A percentile compares a stretch with the other conserved stretches of the same genome.
These are phyloP conservation scores for Hipparchia sbordonii DNA, from an alignment of 2,888 invertebrate species.

Conservation along the genomic window DNA sequence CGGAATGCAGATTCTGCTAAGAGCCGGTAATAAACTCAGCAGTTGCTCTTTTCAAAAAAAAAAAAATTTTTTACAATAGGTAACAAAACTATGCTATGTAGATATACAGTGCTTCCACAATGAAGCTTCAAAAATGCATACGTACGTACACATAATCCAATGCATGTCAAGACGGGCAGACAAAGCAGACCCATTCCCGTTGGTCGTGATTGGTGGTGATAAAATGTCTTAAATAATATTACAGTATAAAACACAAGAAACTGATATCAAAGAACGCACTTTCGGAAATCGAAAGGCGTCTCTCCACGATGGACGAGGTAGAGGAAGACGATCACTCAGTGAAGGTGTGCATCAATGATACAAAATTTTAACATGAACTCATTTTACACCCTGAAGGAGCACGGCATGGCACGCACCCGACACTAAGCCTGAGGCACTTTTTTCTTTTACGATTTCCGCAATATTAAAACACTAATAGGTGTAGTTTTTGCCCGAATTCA, in stretches of 20 bases:
- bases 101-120: too few relatives aligned
- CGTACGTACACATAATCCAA: too few relatives aligned
- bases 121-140: too few relatives aligned
- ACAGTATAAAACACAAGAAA: constrained; percentile 86
- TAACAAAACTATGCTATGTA: too few relatives aligned
- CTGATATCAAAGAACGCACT: constrained; percentile 86
- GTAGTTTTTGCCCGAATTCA: too few relatives aligned
- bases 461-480: background rate
- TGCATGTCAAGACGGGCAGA: too few relatives aligned
- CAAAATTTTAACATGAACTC: constrained; percentile 70
- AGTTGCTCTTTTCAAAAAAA: too few relatives aligned
- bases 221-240: constrained; percentile 8
- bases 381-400: constrained; percentile 45
- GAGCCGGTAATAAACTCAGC: too few relatives aligned
- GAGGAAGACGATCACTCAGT: constrained; percentile 88
- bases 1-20: too few relatives aligned
- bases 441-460: constrained; percentile 22
- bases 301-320: constrained; percentile 94
- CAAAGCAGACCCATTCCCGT: too few relatives aligned
- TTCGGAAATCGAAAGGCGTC: constrained; percentile 84
- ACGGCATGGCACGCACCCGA: constrained; percentile 55
- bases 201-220: too few relatives aligned
- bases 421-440: constrained; percentile 46
- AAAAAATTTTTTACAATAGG: too few relatives aligned
- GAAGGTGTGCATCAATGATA: constrained; percentile 79